phyloP scores from a whole-genome alignment of 2,888 invertebrate species.

The Latheticus oryzae region DNA sequence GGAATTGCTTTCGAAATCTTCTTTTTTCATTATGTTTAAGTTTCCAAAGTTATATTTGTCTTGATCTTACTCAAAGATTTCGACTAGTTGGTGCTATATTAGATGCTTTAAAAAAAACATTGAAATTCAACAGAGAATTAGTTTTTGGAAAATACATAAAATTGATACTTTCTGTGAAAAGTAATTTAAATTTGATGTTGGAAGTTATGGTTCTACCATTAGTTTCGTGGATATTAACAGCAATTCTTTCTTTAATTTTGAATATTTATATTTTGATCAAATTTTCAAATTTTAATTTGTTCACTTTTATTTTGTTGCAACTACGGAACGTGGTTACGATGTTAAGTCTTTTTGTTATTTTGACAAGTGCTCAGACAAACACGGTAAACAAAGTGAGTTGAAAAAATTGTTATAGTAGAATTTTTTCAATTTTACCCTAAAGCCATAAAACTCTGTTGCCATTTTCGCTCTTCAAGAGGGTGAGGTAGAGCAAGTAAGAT shows the following conservation, averaged over 20 bases:
- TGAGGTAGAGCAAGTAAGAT: too few relatives aligned
- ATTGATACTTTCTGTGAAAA: too few relatives aligned
- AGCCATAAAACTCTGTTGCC: too few relatives aligned
- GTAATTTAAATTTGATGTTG: too few relatives aligned
- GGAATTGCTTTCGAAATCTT: constrained; percentile 5
- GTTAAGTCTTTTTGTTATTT: constrained; percentile 5
- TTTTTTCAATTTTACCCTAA: too few relatives aligned
- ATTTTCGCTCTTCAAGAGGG: too few relatives aligned
- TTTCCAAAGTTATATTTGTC: constrained; percentile 8
- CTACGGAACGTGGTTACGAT: constrained; percentile 9
- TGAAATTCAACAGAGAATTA: too few relatives aligned
- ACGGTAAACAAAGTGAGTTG: constrained; percentile 17
- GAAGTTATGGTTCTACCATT: too few relatives aligned
- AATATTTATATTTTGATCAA: constrained; percentile 19
- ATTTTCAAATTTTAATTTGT: constrained; percentile 9
- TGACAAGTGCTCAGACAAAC: constrained; percentile 2
- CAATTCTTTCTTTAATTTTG: constrained; percentile 11
- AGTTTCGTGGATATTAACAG: too few relatives aligned
- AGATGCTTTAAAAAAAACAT: too few relatives aligned
- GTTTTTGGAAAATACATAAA: too few relatives aligned
- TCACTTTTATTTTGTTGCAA: constrained; percentile 5
- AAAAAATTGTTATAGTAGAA: neutral
- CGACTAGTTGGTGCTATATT: constrained; percentile 12
- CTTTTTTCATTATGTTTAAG: neutral
- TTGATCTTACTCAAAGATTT: constrained; percentile 16